Base-by-base conservation (phyloP, 2,888 invertebrate species). In the Lymantria dispar region DNA sequence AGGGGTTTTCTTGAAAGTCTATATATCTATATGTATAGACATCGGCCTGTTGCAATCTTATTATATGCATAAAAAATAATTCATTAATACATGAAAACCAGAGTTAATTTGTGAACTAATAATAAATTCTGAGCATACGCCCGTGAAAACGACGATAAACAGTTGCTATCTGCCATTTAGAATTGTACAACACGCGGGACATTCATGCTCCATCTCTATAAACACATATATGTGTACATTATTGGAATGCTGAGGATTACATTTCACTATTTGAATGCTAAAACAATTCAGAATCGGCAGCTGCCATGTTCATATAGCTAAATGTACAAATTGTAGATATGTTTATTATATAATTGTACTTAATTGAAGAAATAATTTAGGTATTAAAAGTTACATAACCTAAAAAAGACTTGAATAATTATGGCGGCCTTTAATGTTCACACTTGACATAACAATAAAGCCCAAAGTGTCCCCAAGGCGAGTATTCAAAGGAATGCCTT, bases 91-190 rank as follows among this genome's bases (percentile, higher is more conserved):
- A 41, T 37, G 14, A 40, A 50, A 52, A 45, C 45, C 45, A 48
- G 40, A 37, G 11, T 43, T 43, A 40, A 47, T 45, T 47, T 22
- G 38, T 12, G n/a, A n/a, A 47, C 47, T 51, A 54, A 50, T 54
- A 54, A 48, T 50, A 43, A 47, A 57, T 54, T 57, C 48, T 45
- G 45, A 47, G 45, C 40, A 41, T 41, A 51, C 47, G 43, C 33
- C n/a, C 40, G 38, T 45, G 40, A 49, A 49, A 54, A 52, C 45
- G 45, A 33, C 47, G 43, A 45, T 57, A 56, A 49, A 47, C 51
- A 54, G 48, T 52, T 45, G 45, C 49, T 47, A 54, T 53, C 54
- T 49, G 47, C 47, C 57, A 52, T 48, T 49, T 45, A 37, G 37
- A 29, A 30, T 29, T 45, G 47, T 48, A 48, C 42, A 48, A 37